Evolutionary conservation across 2,797 vertebrate species (phyloP).

Genomic region (Falco columbarius): DNA sequence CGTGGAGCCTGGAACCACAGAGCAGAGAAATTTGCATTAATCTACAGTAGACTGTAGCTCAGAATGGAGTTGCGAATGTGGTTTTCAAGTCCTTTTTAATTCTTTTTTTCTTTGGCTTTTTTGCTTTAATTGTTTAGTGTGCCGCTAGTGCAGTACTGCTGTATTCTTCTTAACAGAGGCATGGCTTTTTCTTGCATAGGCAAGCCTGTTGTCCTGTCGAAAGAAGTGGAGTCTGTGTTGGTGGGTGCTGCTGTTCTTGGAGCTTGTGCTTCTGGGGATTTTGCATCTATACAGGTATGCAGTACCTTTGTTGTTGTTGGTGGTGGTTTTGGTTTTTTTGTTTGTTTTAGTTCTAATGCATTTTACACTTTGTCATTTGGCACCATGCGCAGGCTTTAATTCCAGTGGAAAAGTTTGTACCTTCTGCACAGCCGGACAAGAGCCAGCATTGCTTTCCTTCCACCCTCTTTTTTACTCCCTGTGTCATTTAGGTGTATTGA

Average conservation of each 20-base stretch:
- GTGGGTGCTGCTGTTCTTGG: constrained; percentile 92
- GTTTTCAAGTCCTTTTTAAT: background rate
- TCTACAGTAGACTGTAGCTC: background rate
- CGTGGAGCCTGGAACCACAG: background rate
- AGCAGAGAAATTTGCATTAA: background rate
- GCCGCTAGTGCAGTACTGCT: background rate
- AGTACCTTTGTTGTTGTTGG: background rate
- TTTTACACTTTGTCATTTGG: background rate
- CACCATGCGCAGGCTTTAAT: background rate
- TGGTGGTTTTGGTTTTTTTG: too few relatives aligned
- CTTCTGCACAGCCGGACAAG: background rate
- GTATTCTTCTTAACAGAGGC: constrained; percentile 36
- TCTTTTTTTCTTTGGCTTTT: background rate
- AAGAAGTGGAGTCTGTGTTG: constrained; percentile 91
- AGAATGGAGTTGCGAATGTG: background rate
- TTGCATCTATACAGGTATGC: constrained; percentile 88
- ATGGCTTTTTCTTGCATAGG: constrained; percentile 77
- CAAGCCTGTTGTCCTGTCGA: constrained; percentile 88
- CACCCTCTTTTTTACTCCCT: background rate
- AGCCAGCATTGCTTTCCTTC: background rate
- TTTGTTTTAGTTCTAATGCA: background rate
- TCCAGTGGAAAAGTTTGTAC: background rate
- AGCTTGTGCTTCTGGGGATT: constrained; percentile 91
- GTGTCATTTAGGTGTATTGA: background rate
- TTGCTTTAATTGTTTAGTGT: background rate